Evolutionary conservation across 2,888 invertebrate species (phyloP).

Genomic region (Cryptocephalus moraei): DNA sequence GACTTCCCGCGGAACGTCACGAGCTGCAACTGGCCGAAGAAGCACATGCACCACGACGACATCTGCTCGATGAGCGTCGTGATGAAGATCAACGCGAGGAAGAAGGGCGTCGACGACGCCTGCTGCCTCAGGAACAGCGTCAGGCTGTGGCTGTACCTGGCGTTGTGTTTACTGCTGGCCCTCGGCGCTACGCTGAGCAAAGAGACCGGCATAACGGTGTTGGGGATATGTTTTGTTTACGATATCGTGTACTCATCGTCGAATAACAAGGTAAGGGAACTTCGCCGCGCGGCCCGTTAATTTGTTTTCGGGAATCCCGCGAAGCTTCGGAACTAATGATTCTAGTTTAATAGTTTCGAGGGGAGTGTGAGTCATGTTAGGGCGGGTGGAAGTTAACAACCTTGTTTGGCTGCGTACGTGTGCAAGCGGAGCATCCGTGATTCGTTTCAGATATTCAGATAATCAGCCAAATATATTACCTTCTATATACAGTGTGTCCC

Average conservation of each 20-base stretch:
- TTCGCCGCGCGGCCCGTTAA: too few species aligned
- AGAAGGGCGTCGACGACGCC: not conserved
- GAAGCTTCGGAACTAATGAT: too few species aligned
- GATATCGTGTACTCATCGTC: conserved; percentile 56
- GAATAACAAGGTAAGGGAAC: conserved; percentile 23
- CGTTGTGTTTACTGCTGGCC: conserved; percentile 46
- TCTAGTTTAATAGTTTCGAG: too few species aligned
- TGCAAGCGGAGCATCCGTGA: too few species aligned
- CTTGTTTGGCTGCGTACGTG: too few species aligned
- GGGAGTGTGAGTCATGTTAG: too few species aligned
- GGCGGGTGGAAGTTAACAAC: too few species aligned
- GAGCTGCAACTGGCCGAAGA: conserved; percentile 32
- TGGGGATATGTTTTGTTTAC: conserved; percentile 82
- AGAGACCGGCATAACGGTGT: conserved; percentile 88
- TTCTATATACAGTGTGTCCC: too few species aligned
- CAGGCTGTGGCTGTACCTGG: conserved; percentile 47
- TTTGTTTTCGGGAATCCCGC: too few species aligned
- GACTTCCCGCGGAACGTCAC: conserved; percentile 32
- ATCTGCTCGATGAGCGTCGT: conserved; percentile 2
- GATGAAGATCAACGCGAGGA: not conserved
- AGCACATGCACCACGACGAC: conserved; percentile 10
- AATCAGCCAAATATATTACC: too few species aligned
- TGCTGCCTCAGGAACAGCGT: not conserved
- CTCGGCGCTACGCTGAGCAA: conserved; percentile 84
- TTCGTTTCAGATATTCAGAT: too few species aligned